phyloP scores from a whole-genome alignment of 2,113 vertebrate species.

The Spermophilus dauricus region DNA sequence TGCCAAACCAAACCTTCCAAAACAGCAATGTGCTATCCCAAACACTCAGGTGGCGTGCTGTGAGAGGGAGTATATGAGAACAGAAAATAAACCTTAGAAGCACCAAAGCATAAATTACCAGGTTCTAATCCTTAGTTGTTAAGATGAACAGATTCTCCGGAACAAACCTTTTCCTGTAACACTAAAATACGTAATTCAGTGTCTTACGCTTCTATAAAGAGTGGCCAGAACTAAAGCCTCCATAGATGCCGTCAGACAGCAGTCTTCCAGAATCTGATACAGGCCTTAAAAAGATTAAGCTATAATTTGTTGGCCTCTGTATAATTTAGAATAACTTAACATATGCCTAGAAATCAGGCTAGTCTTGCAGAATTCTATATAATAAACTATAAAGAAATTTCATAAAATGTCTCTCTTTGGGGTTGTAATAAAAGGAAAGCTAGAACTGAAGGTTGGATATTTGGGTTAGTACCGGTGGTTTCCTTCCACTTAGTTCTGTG shows the following conservation, averaged over 20 bases:
- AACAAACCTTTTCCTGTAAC: constrained; percentile 68
- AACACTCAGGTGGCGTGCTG: constrained; percentile 58
- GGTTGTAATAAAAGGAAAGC: background rate
- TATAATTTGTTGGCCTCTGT: background rate
- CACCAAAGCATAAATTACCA: constrained; percentile 73
- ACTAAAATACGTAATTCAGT: constrained; percentile 50
- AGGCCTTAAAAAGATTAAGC: background rate
- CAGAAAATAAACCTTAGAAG: constrained; percentile 79
- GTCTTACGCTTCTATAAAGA: constrained; percentile 53
- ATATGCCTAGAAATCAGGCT: background rate
- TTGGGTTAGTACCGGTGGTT: background rate
- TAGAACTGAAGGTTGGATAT: background rate
- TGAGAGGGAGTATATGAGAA: constrained; percentile 72
- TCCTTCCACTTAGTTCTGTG: background rate
- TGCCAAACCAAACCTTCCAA: constrained; percentile 54
- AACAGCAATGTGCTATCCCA: background rate
- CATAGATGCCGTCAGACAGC: background rate
- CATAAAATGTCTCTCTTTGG: background rate
- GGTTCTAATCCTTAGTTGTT: constrained; percentile 75
- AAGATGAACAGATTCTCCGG: constrained; percentile 71
- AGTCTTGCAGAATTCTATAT: background rate
- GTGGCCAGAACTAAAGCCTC: background rate
- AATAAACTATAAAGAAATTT: background rate
- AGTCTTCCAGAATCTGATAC: background rate
- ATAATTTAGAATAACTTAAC: background rate